phyloP scores from a whole-genome alignment of 2,888 invertebrate genomes.

The Gonocerus acuteangulatus region DNA sequence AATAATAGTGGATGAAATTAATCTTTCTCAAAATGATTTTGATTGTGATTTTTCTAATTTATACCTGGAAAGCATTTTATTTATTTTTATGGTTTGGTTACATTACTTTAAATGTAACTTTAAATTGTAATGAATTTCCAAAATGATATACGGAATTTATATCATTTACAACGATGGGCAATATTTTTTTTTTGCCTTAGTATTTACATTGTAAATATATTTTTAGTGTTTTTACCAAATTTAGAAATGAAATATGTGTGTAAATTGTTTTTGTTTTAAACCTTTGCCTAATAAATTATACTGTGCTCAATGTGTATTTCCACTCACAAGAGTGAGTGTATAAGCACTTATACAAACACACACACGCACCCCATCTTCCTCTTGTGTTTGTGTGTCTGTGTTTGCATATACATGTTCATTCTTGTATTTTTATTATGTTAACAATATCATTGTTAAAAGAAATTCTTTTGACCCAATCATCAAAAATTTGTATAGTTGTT shows the following conservation, averaged over 20 bases:
- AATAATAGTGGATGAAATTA: conserved; percentile 3
- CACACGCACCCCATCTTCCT: background rate
- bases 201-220: conserved; percentile 16
- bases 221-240: conserved; percentile 16
- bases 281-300: background rate
- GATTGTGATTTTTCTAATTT: conserved; percentile 18
- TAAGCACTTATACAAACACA: background rate
- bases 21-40: background rate
- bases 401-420: too few relatives aligned
- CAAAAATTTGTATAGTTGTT: too few relatives aligned
- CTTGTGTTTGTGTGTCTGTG: too few relatives aligned
- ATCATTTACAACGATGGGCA: conserved; percentile 16
- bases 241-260: conserved; percentile 13
- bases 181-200: conserved; percentile 7
- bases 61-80: conserved; percentile 4
- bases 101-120: background rate
- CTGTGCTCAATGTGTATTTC: conserved; percentile 8
- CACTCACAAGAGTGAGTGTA: background rate
- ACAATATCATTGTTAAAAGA: too few relatives aligned
- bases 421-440: too few relatives aligned
- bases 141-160: background rate
- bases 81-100: conserved; percentile 1
- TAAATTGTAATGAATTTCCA: background rate
- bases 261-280: conserved; percentile 12
- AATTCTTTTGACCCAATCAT: too few relatives aligned